Percentiles rank a stretch among this genome's conserved stretches.
phyloP scores from a whole-genome alignment of 2,888 invertebrate genomes.

The Caenorhabditis uteleia region DNA sequence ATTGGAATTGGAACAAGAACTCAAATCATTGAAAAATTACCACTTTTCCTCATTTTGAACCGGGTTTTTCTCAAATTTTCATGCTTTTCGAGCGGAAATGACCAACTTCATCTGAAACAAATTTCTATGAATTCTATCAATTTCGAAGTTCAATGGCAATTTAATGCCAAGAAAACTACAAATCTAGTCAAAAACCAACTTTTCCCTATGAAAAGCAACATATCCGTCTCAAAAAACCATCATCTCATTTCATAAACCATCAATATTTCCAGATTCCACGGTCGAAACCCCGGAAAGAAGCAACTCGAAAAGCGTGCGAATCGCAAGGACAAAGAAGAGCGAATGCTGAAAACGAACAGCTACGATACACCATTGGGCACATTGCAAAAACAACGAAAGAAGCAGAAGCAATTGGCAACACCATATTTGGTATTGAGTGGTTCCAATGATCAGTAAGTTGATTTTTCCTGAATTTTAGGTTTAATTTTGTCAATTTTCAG shows the following conservation, averaged over 20 bases:
- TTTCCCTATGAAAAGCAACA: too few relatives aligned
- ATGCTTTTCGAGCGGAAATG: too few relatives aligned
- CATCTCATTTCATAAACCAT: too few relatives aligned
- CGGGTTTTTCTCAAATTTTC: too few relatives aligned
- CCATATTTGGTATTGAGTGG: constrained; percentile 67
- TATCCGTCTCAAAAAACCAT: not conserved
- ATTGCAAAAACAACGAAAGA: constrained; percentile 88
- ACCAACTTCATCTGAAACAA: too few relatives aligned
- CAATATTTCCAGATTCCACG: constrained; percentile 94
- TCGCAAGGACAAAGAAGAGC: constrained; percentile 77
- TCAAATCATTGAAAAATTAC: too few relatives aligned
- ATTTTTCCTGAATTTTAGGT: not conserved
- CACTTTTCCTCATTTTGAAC: too few relatives aligned
- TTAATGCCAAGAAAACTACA: too few relatives aligned
- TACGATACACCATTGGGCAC: constrained; percentile 87
- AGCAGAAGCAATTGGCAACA: constrained; percentile 76
- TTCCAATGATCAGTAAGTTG: constrained; percentile 33
- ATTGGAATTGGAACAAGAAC: too few relatives aligned
- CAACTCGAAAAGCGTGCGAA: constrained; percentile 94
- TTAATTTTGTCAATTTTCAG: constrained; percentile 21
- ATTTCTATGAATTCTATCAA: too few relatives aligned
- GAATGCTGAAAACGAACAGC: constrained; percentile 52
- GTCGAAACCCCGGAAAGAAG: constrained; percentile 98
- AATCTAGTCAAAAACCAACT: too few relatives aligned
- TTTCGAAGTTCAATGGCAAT: too few relatives aligned